phyloP scores from a whole-genome alignment of 2,113 vertebrate species.

The Plestiodon gilberti region DNA sequence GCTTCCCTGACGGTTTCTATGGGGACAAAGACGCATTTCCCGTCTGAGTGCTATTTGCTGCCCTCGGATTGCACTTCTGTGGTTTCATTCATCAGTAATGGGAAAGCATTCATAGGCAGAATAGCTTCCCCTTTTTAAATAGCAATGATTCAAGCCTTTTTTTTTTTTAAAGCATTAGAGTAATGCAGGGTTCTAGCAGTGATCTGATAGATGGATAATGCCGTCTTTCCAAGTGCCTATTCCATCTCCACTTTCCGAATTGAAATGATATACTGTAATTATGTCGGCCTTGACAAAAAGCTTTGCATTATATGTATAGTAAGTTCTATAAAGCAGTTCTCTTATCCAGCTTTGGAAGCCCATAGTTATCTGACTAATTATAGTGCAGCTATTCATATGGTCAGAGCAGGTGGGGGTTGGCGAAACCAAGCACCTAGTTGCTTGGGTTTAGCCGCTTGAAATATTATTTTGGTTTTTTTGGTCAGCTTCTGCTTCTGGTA shows the following conservation, averaged over 20 bases:
- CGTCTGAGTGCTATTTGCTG: constrained; percentile 65
- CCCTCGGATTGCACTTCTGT: constrained; percentile 71
- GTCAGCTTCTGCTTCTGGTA: background rate
- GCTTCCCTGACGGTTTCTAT: constrained; percentile 77
- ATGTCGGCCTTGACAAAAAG: constrained; percentile 56
- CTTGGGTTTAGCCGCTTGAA: background rate
- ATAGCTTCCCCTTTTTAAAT: constrained; percentile 74
- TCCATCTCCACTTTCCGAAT: constrained; percentile 62
- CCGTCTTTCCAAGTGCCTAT: constrained; percentile 61
- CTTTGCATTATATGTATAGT: constrained; percentile 58
- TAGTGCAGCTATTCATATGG: constrained; percentile 37
- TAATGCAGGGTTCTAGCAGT: constrained; percentile 74
- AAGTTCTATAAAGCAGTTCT: constrained; percentile 54
- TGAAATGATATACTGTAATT: constrained; percentile 71
- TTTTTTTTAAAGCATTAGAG: constrained; percentile 66
- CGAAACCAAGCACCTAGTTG: too few relatives aligned
- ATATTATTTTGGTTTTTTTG: background rate
- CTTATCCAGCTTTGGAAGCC: constrained; percentile 47
- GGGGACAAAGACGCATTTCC: constrained; percentile 76
- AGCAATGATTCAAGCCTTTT: constrained; percentile 66
- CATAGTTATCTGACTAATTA: constrained; percentile 58
- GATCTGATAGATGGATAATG: constrained; percentile 72
- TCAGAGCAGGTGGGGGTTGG: background rate
- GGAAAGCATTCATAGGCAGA: constrained; percentile 71
- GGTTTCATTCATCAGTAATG: constrained; percentile 73